Evolutionary conservation across 2,797 vertebrate species (phyloP), one percentile per base, ranked within the genome.

Genomic region (Sebastes nivosus): DNA sequence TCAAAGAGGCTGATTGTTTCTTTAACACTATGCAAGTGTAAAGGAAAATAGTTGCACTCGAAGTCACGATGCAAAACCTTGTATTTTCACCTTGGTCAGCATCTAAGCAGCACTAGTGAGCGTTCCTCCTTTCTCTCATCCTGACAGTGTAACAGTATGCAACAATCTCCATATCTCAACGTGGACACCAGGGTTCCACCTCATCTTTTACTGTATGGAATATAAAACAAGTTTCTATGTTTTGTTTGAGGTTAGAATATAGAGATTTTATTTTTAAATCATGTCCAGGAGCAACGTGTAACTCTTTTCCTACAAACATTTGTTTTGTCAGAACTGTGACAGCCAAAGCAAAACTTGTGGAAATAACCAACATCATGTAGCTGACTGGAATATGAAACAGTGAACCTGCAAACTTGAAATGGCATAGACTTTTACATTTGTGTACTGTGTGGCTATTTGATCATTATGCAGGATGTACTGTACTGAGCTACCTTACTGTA

Each of bases 371-470:
- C 6, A 24, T 5, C 22, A 67, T 72, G 30, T 72, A 16, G 2
- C 60, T 55, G 59, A 65, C 60, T 70, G 8, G 25, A 46, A 64
- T 46, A 79, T 73, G 9, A 63, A 67, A 71, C 42, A 22, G 29
- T 74, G 9, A 77, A 67, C 59, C 78, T 86, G 82, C 54, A 65
- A 78, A 93, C 86, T 91, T 92, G 76, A 93, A 91, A 61, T 18
- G 4, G 24, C 10, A 29, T 36, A 16, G 29, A 67, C 6, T 80
- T 78, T 6, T 3, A 59, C 32, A 63, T 69, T 22, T 34, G 16
- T 72, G 63, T 50, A 74, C 50, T 67, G 50, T 58, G 12, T 67
- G 69, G 61, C n/a, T 20, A 25, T 69, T 63, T 80, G 55, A 68
- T 71, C 12, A n/a, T 55, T 32, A 70, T 67, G 42, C 57, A 82